Evolutionary conservation across 2,888 invertebrate genomes (phyloP).

Genomic region (Acronicta psi): DNA sequence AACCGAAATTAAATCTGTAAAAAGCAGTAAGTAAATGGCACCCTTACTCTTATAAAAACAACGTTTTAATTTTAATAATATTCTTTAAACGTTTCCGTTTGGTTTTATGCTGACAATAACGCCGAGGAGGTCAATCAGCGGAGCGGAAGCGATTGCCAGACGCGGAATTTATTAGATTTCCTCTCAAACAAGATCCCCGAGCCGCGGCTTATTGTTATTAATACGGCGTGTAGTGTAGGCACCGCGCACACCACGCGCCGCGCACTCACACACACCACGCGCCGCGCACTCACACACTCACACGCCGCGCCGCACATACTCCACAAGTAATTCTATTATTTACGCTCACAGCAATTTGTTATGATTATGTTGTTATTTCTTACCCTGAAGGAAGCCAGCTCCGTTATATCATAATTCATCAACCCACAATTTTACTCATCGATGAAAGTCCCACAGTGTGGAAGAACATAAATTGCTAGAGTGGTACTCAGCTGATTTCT

Average conservation of each 20-base stretch:
- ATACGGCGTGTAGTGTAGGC: background rate
- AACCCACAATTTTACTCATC: background rate
- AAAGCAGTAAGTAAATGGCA: too few relatives aligned
- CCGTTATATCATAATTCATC: background rate
- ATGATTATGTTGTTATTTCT: background rate
- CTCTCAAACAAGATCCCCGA: conserved; percentile 23
- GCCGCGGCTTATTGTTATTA: conserved; percentile 34
- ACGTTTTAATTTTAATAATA: conserved; percentile 15
- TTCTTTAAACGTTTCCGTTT: too few relatives aligned
- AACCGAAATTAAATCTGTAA: background rate
- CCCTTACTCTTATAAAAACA: background rate
- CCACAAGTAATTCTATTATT: conserved; percentile 3
- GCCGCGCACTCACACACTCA: too few relatives aligned
- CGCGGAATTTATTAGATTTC: conserved; percentile 48
- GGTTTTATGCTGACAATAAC: too few relatives aligned
- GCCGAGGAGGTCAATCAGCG: conserved; percentile 49
- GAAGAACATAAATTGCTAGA: background rate
- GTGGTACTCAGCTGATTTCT: background rate
- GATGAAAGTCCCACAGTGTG: background rate
- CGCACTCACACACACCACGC: background rate
- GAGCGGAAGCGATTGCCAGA: conserved; percentile 47
- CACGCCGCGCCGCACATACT: background rate
- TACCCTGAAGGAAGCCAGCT: background rate
- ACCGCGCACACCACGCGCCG: background rate
- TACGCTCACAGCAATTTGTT: background rate